These are phyloP conservation scores for Cervus canadensis DNA, from an alignment of 2,113 vertebrate species.

Conservation along the genomic window DNA sequence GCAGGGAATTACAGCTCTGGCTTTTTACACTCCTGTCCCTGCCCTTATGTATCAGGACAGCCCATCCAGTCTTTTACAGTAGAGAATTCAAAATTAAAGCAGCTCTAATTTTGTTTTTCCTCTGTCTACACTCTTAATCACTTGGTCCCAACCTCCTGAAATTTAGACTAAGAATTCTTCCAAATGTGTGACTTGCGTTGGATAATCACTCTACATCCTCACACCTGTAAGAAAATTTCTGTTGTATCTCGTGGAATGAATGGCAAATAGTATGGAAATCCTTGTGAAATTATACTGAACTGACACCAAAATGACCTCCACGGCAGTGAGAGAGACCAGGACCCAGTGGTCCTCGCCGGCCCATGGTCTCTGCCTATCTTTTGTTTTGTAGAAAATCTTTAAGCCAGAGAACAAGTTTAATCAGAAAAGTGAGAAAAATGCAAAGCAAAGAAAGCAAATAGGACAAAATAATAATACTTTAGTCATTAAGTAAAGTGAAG, in stretches of 20 bases:
- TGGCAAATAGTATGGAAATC: not conserved
- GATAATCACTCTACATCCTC: not conserved
- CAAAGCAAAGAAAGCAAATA: not conserved
- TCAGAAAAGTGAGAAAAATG: not conserved
- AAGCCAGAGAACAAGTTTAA: not conserved
- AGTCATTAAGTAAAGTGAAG: not conserved
- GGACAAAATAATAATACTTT: not conserved
- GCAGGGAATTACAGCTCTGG: not conserved
- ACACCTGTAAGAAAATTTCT: not conserved
- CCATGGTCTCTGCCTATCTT: not conserved
- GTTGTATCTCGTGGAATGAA: not conserved
- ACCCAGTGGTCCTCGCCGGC: not conserved
- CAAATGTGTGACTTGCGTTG: not conserved
- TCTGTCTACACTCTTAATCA: not conserved
- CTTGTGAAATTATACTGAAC: not conserved
- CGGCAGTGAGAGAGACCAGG: not conserved
- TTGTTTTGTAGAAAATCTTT: not conserved
- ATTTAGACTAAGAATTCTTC: not conserved
- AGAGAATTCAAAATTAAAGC: not conserved
- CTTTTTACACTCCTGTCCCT: not conserved
- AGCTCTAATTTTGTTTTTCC: not conserved
- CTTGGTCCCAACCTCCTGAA: not conserved
- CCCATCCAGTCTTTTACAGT: accelerated
- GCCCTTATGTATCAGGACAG: not conserved
- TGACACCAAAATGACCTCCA: not conserved